Conservation (phyloP, 2,113 vertebrate genomes). For the Chascanopsetta lugubris region DNA sequence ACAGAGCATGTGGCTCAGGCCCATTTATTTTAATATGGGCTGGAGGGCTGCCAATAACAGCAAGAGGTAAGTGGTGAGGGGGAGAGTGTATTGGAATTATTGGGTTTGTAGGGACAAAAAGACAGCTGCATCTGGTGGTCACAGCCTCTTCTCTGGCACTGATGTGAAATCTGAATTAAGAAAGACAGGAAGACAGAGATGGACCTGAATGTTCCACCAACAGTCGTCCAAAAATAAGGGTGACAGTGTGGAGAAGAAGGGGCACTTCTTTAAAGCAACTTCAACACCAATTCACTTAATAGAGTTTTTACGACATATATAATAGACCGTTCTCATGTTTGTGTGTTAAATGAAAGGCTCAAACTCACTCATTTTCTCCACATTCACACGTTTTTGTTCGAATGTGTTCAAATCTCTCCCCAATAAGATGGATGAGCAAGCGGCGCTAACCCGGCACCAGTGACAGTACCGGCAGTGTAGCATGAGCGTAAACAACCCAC, state of each 20-base stretch:
- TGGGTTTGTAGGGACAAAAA: conserved; percentile 36
- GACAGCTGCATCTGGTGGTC: conserved; percentile 41
- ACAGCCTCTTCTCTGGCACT: conserved; percentile 33
- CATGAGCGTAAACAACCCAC: too few relatives aligned
- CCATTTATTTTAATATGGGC: conserved; percentile 53
- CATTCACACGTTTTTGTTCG: too few relatives aligned
- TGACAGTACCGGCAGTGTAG: too few relatives aligned
- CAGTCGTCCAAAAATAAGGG: conserved; percentile 7
- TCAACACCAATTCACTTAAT: neutral
- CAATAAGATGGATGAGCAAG: too few relatives aligned
- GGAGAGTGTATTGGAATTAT: conserved; percentile 44
- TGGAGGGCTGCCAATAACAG: conserved; percentile 67
- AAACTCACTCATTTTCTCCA: too few relatives aligned
- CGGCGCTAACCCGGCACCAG: too few relatives aligned
- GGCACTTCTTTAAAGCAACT: neutral
- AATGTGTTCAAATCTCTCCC: too few relatives aligned
- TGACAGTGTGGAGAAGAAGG: neutral
- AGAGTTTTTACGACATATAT: neutral
- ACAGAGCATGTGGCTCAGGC: conserved; percentile 49
- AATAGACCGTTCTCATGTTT: neutral
- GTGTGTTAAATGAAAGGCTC: neutral
- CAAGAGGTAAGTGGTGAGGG: conserved; percentile 32
- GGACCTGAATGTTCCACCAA: conserved; percentile 10
- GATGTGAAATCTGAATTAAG: conserved; percentile 65
- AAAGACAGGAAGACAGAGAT: conserved; percentile 34